Conservation (phyloP, 2,888 invertebrate species). For the Aphodius sticticus region DNA sequence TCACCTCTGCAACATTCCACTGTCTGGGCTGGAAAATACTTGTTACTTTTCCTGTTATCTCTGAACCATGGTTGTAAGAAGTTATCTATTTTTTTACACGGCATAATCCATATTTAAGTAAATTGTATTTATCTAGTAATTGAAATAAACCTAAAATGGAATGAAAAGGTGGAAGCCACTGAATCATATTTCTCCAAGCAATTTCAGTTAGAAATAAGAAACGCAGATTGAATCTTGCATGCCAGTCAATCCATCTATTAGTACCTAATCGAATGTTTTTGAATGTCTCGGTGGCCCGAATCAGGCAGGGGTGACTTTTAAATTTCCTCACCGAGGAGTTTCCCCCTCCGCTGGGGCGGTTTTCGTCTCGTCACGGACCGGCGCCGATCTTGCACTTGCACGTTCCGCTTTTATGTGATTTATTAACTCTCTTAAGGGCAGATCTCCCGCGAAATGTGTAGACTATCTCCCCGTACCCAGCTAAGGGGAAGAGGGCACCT, state of each 20-base stretch:
- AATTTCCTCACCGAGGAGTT: conserved; percentile 31
- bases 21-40: too few species aligned
- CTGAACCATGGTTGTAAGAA: too few species aligned
- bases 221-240: background rate
- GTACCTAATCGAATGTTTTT: conserved; percentile 23
- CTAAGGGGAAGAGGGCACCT: conserved; percentile 28
- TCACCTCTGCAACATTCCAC: too few species aligned
- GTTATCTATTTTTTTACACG: too few species aligned
- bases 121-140: too few species aligned
- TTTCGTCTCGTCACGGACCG: conserved; percentile 12
- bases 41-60: too few species aligned
- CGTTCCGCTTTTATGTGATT: conserved; percentile 33
- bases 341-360: conserved; percentile 13
- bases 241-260: conserved; percentile 9
- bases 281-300: conserved; percentile 13
- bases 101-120: too few species aligned
- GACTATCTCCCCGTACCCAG: conserved; percentile 30
- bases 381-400: conserved; percentile 27
- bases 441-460: conserved; percentile 34
- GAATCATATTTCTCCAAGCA: background rate
- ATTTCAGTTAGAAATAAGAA: background rate
- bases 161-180: background rate
- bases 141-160: too few species aligned
- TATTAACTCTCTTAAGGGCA: conserved; percentile 36
- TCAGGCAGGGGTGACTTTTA: conserved; percentile 25